Percentiles rank a stretch among this genome's conserved stretches.
phyloP scores from a whole-genome alignment of 2,113 vertebrate species.

The Beaufortia kweichowensis region DNA sequence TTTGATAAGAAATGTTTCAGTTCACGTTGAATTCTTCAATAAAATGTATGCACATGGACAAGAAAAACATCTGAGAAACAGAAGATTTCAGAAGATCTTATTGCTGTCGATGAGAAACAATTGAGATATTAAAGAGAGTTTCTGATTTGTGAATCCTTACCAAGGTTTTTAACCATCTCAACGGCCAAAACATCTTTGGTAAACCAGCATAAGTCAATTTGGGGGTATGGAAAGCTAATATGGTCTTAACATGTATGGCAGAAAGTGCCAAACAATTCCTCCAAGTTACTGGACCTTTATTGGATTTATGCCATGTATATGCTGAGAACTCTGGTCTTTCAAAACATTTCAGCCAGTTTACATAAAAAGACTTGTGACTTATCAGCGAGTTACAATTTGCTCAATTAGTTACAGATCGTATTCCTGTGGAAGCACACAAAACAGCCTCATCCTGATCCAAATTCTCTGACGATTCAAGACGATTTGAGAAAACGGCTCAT shows the following conservation, averaged over 20 bases:
- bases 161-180: too few species aligned
- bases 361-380: slow-evolving; percentile 18
- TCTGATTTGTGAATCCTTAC: too few species aligned
- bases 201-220: not conserved
- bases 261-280: not conserved
- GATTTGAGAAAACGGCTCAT: slow-evolving; percentile 18
- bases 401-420: slow-evolving; percentile 48
- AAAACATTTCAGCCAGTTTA: not conserved
- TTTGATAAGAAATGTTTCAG: too few species aligned
- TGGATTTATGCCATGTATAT: slow-evolving; percentile 8
- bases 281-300: not conserved
- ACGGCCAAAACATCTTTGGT: not conserved
- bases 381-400: slow-evolving; percentile 11
- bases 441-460: slow-evolving; percentile 18
- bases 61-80: too few species aligned
- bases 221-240: not conserved
- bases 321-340: slow-evolving; percentile 22
- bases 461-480: slow-evolving; percentile 14
- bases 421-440: not conserved
- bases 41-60: too few species aligned
- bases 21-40: too few species aligned
- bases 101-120: too few species aligned
- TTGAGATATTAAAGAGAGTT: too few species aligned
- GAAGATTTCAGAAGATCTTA: too few species aligned
- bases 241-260: not conserved